Percentiles rank a stretch among this genome's conserved stretches.
phyloP scores from a whole-genome alignment of 2,888 invertebrate species.

The Epirrhoe alternata region DNA sequence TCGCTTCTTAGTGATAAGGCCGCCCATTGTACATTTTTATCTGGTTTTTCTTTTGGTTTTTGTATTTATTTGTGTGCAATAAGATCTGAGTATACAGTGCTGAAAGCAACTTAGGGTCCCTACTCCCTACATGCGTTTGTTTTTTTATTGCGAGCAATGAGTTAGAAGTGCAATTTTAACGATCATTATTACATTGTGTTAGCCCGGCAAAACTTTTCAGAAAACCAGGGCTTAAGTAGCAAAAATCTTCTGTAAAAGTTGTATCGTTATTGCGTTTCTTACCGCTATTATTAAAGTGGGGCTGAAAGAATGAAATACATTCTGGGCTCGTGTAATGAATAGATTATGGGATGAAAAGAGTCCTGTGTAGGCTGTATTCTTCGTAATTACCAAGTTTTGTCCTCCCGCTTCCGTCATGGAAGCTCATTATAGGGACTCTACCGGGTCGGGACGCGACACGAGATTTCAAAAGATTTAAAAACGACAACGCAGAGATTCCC shows the following conservation, averaged over 20 bases:
- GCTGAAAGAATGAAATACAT: conserved; percentile 20
- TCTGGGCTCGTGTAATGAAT: conserved; percentile 27
- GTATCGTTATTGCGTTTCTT: conserved; percentile 33
- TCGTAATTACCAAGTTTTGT: conserved; percentile 58
- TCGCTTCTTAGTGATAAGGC: too few relatives aligned
- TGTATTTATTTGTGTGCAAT: too few relatives aligned
- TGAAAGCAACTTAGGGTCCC: too few relatives aligned
- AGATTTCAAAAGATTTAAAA: too few relatives aligned
- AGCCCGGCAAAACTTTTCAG: neutral
- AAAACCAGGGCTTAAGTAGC: neutral
- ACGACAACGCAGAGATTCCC: too few relatives aligned
- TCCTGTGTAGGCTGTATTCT: conserved; percentile 33
- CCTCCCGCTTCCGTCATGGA: conserved; percentile 46
- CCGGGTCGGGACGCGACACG: neutral
- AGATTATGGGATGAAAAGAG: conserved; percentile 37
- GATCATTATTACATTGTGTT: neutral
- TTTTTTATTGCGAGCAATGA: neutral
- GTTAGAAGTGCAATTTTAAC: neutral
- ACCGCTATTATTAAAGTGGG: conserved; percentile 23
- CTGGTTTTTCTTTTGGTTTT: too few relatives aligned
- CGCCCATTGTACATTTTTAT: too few relatives aligned
- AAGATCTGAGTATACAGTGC: too few relatives aligned
- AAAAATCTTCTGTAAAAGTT: conserved; percentile 17
- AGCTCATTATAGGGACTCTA: conserved; percentile 49
- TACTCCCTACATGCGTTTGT: too few relatives aligned